Evolutionary conservation across 2,797 vertebrate species (phyloP).

Genomic region (Pseudomugil tenellus): DNA sequence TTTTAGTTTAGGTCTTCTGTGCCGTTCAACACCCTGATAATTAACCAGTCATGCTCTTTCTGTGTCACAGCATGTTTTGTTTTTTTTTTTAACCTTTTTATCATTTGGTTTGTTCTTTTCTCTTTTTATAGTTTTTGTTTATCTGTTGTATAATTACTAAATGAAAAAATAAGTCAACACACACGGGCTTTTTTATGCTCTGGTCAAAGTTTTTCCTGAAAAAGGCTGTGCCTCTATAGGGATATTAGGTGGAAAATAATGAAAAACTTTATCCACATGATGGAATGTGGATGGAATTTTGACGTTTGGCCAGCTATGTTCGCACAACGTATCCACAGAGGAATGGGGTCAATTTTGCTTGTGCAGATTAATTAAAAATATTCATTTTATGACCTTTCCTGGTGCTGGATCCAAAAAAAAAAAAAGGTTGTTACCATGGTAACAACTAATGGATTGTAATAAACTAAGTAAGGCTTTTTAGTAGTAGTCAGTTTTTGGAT

Average conservation of each 20-base stretch:
- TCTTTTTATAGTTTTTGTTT: background rate
- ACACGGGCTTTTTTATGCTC: background rate
- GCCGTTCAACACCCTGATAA: slow-evolving; percentile 18
- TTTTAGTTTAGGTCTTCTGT: background rate
- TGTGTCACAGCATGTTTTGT: slow-evolving; percentile 10
- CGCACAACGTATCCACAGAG: background rate
- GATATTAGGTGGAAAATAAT: background rate
- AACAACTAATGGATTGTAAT: slow-evolving; percentile 46
- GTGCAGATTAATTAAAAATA: slow-evolving; percentile 18
- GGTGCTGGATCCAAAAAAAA: background rate
- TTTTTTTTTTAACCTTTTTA: slow-evolving; percentile 7
- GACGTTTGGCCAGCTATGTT: no score
- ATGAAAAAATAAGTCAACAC: background rate
- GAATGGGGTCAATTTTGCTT: slow-evolving; percentile 12
- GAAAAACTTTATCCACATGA: background rate
- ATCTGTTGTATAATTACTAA: background rate
- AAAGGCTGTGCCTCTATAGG: background rate
- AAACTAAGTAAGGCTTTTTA: slow-evolving; percentile 31
- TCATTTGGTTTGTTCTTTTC: background rate
- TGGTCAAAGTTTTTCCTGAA: background rate
- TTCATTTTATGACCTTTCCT: slow-evolving; percentile 41
- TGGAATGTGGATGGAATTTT: background rate
- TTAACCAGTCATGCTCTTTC: slow-evolving; percentile 8
- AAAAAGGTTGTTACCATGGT: slow-evolving; percentile 29
- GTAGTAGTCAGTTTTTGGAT: slow-evolving; percentile 11